Percentiles rank a stretch among this genome's conserved stretches.
These are phyloP conservation scores for Ophonus ardosiacus DNA, from an alignment of 2,888 invertebrate genomes.

Conservation along the genomic window DNA sequence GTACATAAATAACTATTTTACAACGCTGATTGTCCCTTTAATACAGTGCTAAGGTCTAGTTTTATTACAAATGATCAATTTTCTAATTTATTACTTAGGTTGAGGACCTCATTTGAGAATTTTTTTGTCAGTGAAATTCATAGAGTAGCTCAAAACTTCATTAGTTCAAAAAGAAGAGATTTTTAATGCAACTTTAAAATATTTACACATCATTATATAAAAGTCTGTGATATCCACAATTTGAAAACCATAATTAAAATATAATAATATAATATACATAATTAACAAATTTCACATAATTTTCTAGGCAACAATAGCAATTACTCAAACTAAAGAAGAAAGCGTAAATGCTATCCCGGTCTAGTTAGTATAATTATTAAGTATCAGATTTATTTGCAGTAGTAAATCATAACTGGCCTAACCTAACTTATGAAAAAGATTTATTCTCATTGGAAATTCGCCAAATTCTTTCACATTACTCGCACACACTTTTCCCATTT, in stretches of 20 bases:
- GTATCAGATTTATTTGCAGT: background rate
- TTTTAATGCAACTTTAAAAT: too few relatives aligned
- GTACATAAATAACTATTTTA: too few relatives aligned
- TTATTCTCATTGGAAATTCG: background rate
- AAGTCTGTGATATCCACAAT: too few relatives aligned
- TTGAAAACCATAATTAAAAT: background rate
- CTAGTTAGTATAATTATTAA: conserved; percentile 11
- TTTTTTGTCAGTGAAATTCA: too few relatives aligned
- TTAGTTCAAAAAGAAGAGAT: too few relatives aligned
- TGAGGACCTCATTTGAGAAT: too few relatives aligned
- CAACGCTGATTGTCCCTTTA: too few relatives aligned
- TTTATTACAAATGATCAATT: too few relatives aligned
- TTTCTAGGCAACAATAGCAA: background rate
- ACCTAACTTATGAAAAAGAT: background rate
- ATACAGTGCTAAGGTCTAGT: too few relatives aligned
- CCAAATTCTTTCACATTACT: background rate
- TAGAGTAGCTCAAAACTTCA: too few relatives aligned
- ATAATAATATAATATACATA: background rate
- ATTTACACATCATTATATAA: too few relatives aligned
- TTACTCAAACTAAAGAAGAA: background rate
- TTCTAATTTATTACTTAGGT: too few relatives aligned
- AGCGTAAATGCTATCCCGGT: background rate
- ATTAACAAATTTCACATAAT: background rate
- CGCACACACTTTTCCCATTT: background rate
- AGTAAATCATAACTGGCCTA: conserved; percentile 1